Percentiles rank a stretch among this genome's conserved stretches.
phyloP scores from a whole-genome alignment of 2,113 vertebrate genomes.

The Macquaria australasica region DNA sequence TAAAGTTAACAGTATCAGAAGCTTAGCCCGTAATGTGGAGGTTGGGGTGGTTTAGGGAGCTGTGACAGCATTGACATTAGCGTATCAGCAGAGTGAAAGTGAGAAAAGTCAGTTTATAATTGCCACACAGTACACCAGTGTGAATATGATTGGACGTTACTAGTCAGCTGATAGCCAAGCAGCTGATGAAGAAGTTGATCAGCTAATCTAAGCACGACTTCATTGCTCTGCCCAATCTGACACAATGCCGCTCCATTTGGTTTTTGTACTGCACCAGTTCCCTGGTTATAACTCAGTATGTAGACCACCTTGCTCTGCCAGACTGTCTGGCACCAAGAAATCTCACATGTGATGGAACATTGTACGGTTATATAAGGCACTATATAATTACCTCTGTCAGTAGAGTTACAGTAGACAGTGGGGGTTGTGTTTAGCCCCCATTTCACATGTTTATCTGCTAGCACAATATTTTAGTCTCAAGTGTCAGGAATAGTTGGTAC shows the following conservation, averaged over 20 bases:
- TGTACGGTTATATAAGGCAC: conserved; percentile 18
- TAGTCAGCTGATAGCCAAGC: conserved; percentile 8
- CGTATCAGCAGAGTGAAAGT: neutral
- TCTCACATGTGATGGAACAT: conserved; percentile 35
- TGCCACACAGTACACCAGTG: neutral
- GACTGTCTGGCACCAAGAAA: conserved; percentile 64
- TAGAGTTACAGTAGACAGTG: neutral
- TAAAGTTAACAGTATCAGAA: conserved; percentile 25
- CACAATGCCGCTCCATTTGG: conserved; percentile 11
- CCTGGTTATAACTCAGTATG: conserved; percentile 56
- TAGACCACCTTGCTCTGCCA: conserved; percentile 53
- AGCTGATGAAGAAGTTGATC: conserved; percentile 12
- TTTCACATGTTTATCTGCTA: conserved; percentile 7
- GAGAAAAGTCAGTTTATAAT: neutral
- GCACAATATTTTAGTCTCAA: conserved; percentile 13
- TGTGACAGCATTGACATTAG: neutral
- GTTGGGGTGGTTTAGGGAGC: neutral
- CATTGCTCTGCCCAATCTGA: conserved; percentile 3
- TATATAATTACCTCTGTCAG: conserved; percentile 34
- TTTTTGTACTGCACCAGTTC: conserved; percentile 35
- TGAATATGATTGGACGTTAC: neutral
- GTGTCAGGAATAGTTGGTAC: neutral
- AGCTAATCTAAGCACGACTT: neutral
- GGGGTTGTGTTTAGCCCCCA: conserved; percentile 4
- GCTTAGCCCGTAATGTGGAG: neutral